phyloP scores from a whole-genome alignment of 2,797 vertebrate species.

The Lagocephalus sceleratus region DNA sequence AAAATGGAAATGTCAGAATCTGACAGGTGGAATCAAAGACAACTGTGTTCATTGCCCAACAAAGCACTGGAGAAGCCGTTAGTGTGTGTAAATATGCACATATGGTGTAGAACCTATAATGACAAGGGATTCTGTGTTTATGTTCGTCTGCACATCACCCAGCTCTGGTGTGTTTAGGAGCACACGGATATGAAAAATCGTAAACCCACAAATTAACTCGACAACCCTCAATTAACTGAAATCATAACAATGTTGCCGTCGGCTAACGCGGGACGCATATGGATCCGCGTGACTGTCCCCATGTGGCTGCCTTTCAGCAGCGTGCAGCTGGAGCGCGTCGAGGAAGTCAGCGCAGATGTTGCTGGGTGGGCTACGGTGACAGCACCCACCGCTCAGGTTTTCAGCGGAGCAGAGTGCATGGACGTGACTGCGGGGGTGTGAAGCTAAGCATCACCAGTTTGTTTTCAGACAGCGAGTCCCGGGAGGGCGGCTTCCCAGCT shows the following conservation, averaged over 20 bases:
- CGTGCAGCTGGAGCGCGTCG: conserved; percentile 19
- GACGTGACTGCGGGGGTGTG: conserved; percentile 58
- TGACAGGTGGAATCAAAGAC: background rate
- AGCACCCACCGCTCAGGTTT: conserved; percentile 54
- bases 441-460: conserved; percentile 59
- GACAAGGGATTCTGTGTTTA: background rate
- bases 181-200: conserved; percentile 13
- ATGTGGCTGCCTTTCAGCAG: conserved; percentile 27
- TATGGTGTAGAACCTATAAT: too few relatives aligned
- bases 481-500: conserved; percentile 45
- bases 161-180: conserved; percentile 1
- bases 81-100: background rate
- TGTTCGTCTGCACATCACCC: background rate
- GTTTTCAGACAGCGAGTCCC: conserved; percentile 54
- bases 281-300: conserved; percentile 9
- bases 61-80: background rate
- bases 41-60: background rate
- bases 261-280: background rate
- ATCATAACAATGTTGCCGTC: conserved; percentile 5
- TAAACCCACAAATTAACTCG: conserved; percentile 15
- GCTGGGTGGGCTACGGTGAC: conserved; percentile 38
- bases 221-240: conserved; percentile 8
- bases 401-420: conserved; percentile 47
- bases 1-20: background rate
- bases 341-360: conserved; percentile 50